Evolutionary conservation across 2,888 invertebrate genomes (phyloP).

Genomic region (Euzophera pinguis): DNA sequence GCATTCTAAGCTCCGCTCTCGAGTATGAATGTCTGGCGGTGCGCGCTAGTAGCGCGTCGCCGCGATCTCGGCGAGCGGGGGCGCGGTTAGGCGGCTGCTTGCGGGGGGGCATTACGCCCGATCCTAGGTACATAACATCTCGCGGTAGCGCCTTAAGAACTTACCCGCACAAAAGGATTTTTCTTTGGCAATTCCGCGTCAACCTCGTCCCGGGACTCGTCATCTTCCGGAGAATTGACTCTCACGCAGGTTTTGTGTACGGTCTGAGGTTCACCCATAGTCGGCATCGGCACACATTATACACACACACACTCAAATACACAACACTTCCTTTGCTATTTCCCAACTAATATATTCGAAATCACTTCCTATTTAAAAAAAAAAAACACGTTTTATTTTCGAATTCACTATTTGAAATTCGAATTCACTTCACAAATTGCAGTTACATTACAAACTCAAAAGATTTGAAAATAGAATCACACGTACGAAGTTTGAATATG

Average conservation of each 20-base stretch:
- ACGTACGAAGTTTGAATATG: neutral
- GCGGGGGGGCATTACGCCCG: too few species aligned
- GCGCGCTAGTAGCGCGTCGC: too few species aligned
- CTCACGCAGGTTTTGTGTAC: conserved; percentile 71
- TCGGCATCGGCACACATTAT: conserved; percentile 67
- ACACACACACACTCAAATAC: conserved; percentile 31
- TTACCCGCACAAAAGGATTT: conserved; percentile 69
- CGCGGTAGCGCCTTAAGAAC: conserved; percentile 25
- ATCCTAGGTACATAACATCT: too few species aligned
- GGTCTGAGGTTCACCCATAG: conserved; percentile 64
- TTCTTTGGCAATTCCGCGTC: conserved; percentile 67
- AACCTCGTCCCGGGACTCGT: conserved; percentile 67
- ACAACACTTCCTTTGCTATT: conserved; percentile 7
- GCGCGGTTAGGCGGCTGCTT: too few species aligned
- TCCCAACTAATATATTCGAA: neutral
- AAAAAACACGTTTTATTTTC: neutral
- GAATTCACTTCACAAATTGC: neutral
- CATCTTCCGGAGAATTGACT: conserved; percentile 68
- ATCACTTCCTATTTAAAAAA: neutral
- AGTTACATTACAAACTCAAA: neutral
- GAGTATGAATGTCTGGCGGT: too few species aligned
- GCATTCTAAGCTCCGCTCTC: too few species aligned
- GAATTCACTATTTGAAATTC: neutral
- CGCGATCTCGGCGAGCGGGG: too few species aligned
- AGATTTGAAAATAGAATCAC: neutral